Evolutionary conservation across 2,113 vertebrate genomes (phyloP).

Genomic region (Phrynosoma blainvillii): DNA sequence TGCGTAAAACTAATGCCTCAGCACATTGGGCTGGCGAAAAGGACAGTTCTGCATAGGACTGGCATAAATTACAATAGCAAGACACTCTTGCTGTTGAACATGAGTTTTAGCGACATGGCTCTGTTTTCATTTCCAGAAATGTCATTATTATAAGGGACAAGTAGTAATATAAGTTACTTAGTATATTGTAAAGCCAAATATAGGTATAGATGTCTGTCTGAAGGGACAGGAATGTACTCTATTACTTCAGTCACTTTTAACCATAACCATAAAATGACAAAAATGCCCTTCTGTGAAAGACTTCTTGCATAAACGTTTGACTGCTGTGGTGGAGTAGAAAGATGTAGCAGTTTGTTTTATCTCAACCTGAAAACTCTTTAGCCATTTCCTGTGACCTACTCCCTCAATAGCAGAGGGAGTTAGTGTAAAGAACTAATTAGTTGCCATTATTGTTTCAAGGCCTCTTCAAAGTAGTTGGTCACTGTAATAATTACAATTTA

Average conservation of each 20-base stretch:
- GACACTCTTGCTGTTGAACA: no score
- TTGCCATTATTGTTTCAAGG: no score
- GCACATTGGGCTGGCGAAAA: no score
- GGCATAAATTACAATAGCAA: neutral
- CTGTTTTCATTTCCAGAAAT: slow-evolving; percentile 6
- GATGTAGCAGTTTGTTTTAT: neutral
- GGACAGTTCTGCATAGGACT: neutral
- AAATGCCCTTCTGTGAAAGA: neutral
- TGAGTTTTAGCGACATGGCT: neutral
- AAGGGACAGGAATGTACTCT: neutral
- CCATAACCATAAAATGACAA: neutral
- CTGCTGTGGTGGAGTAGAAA: neutral
- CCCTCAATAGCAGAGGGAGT: neutral
- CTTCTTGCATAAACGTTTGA: neutral
- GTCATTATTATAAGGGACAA: neutral
- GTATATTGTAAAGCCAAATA: neutral
- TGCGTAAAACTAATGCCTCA: neutral
- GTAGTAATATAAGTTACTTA: neutral
- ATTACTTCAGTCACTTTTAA: neutral
- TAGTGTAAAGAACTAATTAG: no score
- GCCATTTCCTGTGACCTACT: neutral
- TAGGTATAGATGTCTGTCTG: neutral
- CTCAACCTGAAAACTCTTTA: neutral
- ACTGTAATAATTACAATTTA: no score
- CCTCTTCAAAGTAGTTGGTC: no score